phyloP scores from a whole-genome alignment of 1,140 invertebrate species.

The Penaeus japonicus region DNA sequence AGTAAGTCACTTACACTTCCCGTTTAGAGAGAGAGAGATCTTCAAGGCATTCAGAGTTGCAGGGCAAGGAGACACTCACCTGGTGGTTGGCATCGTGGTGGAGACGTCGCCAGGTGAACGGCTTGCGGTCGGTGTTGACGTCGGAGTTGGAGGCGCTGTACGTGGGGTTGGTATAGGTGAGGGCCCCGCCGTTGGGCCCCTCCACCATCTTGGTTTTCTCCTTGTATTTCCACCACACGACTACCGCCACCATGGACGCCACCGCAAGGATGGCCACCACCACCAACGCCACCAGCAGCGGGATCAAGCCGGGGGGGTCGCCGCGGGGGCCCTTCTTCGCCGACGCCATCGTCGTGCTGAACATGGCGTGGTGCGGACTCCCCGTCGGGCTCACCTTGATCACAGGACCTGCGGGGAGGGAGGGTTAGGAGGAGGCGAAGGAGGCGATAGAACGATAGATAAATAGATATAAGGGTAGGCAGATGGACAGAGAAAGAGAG shows the following conservation, averaged over 20 bases:
- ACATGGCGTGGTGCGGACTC: neutral
- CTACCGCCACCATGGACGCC: neutral
- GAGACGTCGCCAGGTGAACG: slow-evolving; percentile 55
- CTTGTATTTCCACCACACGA: slow-evolving; percentile 66
- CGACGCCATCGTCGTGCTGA: too few species aligned
- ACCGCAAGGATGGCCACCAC: slow-evolving; percentile 28
- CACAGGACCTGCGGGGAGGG: slow-evolving; percentile 25
- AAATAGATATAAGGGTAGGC: neutral
- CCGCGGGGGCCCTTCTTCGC: neutral
- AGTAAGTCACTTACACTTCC: too few species aligned
- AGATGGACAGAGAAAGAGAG: neutral
- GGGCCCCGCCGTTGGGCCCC: slow-evolving; percentile 71
- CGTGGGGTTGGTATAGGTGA: slow-evolving; percentile 82
- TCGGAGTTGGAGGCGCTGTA: slow-evolving; percentile 74
- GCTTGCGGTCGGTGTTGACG: slow-evolving; percentile 63
- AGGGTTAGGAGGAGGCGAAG: neutral
- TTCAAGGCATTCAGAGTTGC: neutral
- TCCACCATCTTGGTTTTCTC: slow-evolving; percentile 69
- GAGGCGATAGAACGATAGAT: neutral
- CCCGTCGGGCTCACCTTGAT: neutral
- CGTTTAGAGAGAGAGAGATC: too few species aligned
- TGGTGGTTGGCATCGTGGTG: slow-evolving; percentile 53
- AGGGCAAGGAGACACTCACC: slow-evolving; percentile 8
- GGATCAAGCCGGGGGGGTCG: slow-evolving; percentile 31
- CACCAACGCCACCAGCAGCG: slow-evolving; percentile 48